Evolutionary conservation across 2,797 vertebrate species (phyloP), one percentile per base, ranked within the genome.

Genomic region (Poeciliopsis infans): DNA sequence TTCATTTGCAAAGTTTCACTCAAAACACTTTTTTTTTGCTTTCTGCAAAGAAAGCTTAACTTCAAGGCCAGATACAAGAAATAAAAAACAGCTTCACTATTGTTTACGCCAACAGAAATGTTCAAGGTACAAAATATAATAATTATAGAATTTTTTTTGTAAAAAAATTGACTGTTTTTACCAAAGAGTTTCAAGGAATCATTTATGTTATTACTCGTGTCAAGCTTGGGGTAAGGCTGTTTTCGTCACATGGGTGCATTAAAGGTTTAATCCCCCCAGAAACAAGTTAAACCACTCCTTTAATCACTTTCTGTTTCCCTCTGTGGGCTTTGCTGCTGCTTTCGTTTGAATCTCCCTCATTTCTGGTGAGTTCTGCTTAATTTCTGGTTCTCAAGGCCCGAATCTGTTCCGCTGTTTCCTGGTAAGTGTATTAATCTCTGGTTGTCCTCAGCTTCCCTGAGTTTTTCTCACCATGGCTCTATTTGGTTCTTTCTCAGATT

Each of bases 221-320:
- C 68, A 46, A 46, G n/a, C 25, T 16, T 45, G 41, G 12, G 1
- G 68, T 16, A 2, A 46, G 68, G 41, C 6, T 28, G 68, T 18
- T 45, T 13, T 45, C 16, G 13, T 45, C 41, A 45, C 41, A 70
- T 45, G 41, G 25, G 41, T n/a, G 68, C 41, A 46, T 70, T 70
- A 46, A 45, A 45, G 13, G n/a, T 28, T 45, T 45, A 45, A 70
- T 70, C 68, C 43, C 16, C 68, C 68, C 68, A 45, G n/a, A 70
- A 70, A 70, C 68, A 70, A 70, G 41, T 46, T 16, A 70, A 70
- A 70, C 25, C 68, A 18, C n/a, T n/a, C n/a, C 25, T 70, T 70
- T 70, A 70, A 70, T 70, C 43, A 46, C 68, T 70, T 70, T 45
- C 68, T 28, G 23, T 12, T 18, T 59, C 15, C 39, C 25, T 45